Evolutionary conservation across 2,113 vertebrate genomes (phyloP).

Genomic region (Cyanocitta stelleri): DNA sequence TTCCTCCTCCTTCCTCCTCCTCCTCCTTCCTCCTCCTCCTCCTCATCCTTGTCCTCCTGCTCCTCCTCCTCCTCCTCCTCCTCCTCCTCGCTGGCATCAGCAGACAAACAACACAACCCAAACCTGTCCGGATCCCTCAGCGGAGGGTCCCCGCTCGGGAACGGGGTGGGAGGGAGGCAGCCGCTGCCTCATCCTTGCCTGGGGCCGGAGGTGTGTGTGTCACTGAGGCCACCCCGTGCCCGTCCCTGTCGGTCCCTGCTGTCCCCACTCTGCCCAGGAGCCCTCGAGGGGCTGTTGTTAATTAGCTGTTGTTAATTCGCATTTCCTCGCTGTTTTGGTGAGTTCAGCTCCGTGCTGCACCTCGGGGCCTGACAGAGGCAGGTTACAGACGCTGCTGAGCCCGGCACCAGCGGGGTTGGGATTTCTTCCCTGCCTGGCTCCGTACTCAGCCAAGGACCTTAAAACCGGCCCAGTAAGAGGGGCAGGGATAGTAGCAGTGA

Average conservation of each 20-base stretch:
- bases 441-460: not conserved
- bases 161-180: not conserved
- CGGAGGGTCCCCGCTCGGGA: not conserved
- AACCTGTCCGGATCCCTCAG: not conserved
- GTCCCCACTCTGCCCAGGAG: not conserved
- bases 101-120: not conserved
- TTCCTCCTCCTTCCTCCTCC: not conserved
- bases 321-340: not conserved
- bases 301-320: not conserved
- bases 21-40: not conserved
- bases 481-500: not conserved
- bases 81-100: accelerated
- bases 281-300: accelerated
- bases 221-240: not conserved
- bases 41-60: not conserved
- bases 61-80: not conserved
- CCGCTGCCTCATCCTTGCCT: not conserved
- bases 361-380: not conserved
- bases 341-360: not conserved
- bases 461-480: not conserved
- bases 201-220: not conserved
- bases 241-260: not conserved
- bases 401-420: not conserved
- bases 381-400: not conserved
- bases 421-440: not conserved